Evolutionary conservation across 2,113 vertebrate species (phyloP), one percentile per base, ranked within the genome.

Genomic region (Tetrao urogallus): DNA sequence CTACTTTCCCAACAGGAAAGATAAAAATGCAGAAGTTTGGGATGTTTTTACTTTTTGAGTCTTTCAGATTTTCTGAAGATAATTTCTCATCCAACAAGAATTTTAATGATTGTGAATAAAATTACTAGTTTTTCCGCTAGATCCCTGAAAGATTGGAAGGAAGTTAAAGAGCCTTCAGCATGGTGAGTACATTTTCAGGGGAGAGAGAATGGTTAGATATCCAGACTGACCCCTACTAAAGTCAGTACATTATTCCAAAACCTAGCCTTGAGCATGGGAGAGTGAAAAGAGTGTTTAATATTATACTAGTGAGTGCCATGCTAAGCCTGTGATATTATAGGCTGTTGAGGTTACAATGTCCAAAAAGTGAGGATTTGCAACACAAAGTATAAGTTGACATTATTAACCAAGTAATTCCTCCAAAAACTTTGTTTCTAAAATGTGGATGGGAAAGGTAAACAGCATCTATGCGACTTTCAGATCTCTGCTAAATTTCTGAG

Each of bases 381-480:
- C 0, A 0, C 17, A 30, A 52, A 72, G 25, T 22, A 47, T 4
- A 38, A 40, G 11, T 12, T 77, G 65, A 54, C 32, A 18, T 77
- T 77, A 60, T 60, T 25, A 77, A 6, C 19, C 11, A n/a, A 91
- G 38, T 28, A 13, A 21, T 66, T 73, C 42, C 38, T 90, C 85
- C 60, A 63, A 38, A 63, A 74, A 88, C 21, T 80, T n/a, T 30
- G 56, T 79, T 88, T 69, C 45, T 74, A 72, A 91, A 89, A 80
- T 28, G 30, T 24, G 4, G 21, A 43, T 25, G 40, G 50, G 70
- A 42, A 86, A 83, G 5, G n/a, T 78, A 87, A 84, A 22, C 3
- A 3, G 45, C 34, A 79, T 24, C 60, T 38, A 42, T 0, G 2
- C 38, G 86, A 58, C 42, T 58, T 85, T 34, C 42, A 77, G 54